Conservation (phyloP, 1,140 invertebrate genomes). For the Aphaenogaster ashmeadi region DNA sequence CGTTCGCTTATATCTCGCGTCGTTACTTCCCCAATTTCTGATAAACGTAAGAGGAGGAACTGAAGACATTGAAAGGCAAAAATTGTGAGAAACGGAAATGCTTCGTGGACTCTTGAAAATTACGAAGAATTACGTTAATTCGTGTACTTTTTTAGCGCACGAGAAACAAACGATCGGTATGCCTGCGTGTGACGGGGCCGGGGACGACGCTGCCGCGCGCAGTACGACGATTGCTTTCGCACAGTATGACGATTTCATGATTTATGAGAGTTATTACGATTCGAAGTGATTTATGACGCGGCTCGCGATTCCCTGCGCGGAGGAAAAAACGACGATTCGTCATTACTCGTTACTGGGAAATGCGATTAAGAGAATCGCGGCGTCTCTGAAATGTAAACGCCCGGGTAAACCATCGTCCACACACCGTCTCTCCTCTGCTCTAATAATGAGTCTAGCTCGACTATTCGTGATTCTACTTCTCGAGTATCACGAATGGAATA, state of each 20-base stretch:
- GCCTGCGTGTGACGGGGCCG: neutral
- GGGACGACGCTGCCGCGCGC: neutral
- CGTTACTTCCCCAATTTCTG: neutral
- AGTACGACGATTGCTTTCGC: too few species aligned
- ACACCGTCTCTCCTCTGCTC: neutral
- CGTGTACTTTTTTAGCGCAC: neutral
- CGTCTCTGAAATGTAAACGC: slow-evolving; percentile 2
- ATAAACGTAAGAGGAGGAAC: neutral
- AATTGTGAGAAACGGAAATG: neutral
- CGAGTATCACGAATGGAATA: neutral
- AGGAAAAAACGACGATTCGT: neutral
- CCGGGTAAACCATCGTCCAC: neutral
- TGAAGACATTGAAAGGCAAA: neutral
- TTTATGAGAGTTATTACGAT: slow-evolving; percentile 54
- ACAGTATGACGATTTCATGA: slow-evolving; percentile 63
- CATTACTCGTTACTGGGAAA: neutral
- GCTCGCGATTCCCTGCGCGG: neutral
- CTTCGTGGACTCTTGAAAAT: neutral
- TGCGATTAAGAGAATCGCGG: neutral
- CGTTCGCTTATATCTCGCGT: neutral
- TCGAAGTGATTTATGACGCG: slow-evolving; percentile 40
- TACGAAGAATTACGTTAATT: neutral
- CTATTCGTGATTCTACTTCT: neutral
- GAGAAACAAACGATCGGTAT: slow-evolving; percentile 14
- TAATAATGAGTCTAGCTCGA: neutral